Percentiles rank a stretch among this genome's conserved stretches.
Conservation (phyloP, 2,797 vertebrate species). For the Eulemur albifrons region DNA sequence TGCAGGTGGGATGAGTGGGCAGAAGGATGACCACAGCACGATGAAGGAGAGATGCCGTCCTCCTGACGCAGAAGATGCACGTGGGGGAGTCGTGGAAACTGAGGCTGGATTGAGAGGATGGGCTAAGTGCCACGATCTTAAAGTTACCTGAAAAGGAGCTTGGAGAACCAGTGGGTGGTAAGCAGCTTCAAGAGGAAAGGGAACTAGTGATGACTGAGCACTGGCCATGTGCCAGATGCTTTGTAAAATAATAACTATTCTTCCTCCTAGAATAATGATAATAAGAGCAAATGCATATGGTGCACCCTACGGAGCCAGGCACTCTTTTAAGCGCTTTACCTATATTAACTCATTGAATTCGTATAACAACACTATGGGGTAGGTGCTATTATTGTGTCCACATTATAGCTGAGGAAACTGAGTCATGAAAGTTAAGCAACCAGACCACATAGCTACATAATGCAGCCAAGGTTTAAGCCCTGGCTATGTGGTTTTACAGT, state of each 20-base stretch:
- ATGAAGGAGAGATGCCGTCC: not conserved
- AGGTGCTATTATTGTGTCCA: not conserved
- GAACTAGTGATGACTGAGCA: not conserved
- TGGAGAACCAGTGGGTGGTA: not conserved
- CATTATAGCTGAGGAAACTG: not conserved
- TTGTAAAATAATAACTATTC: not conserved
- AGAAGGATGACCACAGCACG: not conserved
- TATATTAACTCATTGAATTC: not conserved
- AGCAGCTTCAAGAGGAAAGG: not conserved
- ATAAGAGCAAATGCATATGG: not conserved
- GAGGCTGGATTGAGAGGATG: not conserved
- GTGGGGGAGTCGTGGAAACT: not conserved
- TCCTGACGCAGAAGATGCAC: not conserved
- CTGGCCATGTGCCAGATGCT: not conserved
- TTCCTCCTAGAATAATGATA: not conserved
- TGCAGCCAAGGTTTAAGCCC: not conserved
- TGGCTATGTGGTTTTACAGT: not conserved
- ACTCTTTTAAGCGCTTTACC: not conserved
- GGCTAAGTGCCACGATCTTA: not conserved
- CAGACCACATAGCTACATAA: not conserved
- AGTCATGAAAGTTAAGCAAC: not conserved
- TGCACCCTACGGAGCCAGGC: not conserved
- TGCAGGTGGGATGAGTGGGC: not conserved
- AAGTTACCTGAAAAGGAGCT: not conserved
- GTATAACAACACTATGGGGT: not conserved